Evolutionary conservation across 2,113 vertebrate genomes (phyloP), one percentile per base, ranked within the genome.

Genomic region (Mugil cephalus): DNA sequence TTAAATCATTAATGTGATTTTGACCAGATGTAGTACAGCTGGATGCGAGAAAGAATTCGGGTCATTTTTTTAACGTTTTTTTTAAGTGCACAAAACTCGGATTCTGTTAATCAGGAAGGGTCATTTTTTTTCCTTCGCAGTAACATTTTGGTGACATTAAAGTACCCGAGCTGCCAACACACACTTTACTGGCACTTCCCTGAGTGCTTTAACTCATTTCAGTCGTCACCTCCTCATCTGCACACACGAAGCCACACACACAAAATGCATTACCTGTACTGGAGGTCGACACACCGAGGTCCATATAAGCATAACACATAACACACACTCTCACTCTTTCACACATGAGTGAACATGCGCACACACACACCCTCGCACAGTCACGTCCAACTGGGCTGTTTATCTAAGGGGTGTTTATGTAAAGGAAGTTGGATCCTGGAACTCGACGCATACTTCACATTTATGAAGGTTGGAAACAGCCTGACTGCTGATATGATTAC

Each of bases 331-430:
- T 70, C 39, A 39, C 59, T 35, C 66, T 10, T 7, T 7, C 24
- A 21, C 45, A 64, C 30, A 67, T 11, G 46, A 50, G 39, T 9
- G 8, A 21, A 74, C 56, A 60, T 46, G 36, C 62, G 67, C 69
- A 65, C 51, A 53, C 65, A 59, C 66, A 30, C 75, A 43, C 69
- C 36, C 47, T 61, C 72, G 50, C 64, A 74, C 47, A 69, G 75
- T 74, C 77, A 50, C 19, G 30, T 86, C 79, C 79, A 75, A 61
- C 64, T 66, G 60, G 65, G 64, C 53, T 90, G 85, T 92, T 91
- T 91, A 89, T 87, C 78, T 84, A 85, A 87, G 82, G 85, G 52
- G 81, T 92, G 91, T 92, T 91, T 92, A 88, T 90, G 86, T 85
- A 77, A 82, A 90, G 83, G 85, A 91, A 87, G 88, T 87, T 90